phyloP scores from a whole-genome alignment of 2,888 invertebrate species.

The Siphonodentalium dalli region DNA sequence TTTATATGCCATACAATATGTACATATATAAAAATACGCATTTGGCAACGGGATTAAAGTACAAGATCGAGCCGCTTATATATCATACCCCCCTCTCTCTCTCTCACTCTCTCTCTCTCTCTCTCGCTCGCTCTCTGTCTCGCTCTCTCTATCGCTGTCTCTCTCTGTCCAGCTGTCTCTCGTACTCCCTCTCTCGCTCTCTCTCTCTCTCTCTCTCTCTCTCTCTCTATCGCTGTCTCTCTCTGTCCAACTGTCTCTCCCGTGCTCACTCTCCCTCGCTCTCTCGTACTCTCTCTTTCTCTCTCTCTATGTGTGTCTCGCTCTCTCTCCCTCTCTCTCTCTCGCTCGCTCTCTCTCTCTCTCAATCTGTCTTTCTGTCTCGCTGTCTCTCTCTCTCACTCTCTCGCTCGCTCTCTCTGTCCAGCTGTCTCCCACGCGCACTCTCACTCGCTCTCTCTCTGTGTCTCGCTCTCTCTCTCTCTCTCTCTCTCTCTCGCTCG shows the following conservation, averaged over 20 bases:
- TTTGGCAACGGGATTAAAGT: too few species aligned
- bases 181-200: not conserved
- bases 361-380: too few species aligned
- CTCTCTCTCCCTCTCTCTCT: not conserved
- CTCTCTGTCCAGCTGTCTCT: conserved; percentile 5
- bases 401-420: conserved; percentile 3
- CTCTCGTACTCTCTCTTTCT: not conserved
- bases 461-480: not conserved
- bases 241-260: not conserved
- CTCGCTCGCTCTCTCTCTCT: conserved; percentile 9
- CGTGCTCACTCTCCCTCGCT: not conserved
- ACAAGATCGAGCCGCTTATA: too few species aligned
- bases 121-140: not conserved
- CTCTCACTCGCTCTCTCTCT: too few species aligned
- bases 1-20: too few species aligned
- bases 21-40: too few species aligned
- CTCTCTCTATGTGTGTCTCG: conserved; percentile 1
- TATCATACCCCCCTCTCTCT: too few species aligned
- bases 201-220: not conserved
- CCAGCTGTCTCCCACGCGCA: not conserved
- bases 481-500: not conserved
- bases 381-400: not conserved
- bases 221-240: not conserved
- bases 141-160: conserved; percentile 4
- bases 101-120: not conserved